Conservation (phyloP, 2,888 invertebrate species). For the Leptinotarsa peninsularis region DNA sequence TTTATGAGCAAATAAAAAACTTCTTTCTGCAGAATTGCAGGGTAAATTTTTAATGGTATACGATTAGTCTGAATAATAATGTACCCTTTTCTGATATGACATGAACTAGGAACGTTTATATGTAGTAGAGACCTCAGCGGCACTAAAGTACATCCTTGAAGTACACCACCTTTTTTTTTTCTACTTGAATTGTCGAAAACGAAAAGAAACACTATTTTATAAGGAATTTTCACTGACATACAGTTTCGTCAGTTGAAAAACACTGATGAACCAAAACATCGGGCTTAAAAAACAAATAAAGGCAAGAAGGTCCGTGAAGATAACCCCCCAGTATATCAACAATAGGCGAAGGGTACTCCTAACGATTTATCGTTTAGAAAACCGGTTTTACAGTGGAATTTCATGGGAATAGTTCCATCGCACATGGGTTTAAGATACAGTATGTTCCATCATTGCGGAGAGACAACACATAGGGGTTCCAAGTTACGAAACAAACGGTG, state of each 20-base stretch:
- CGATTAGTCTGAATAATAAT: too few relatives aligned
- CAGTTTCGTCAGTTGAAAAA: too few relatives aligned
- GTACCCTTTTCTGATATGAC: too few relatives aligned
- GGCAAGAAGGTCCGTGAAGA: neutral
- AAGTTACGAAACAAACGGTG: neutral
- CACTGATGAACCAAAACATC: neutral
- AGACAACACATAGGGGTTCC: constrained; percentile 6
- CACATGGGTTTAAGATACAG: neutral
- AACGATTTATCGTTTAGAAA: constrained; percentile 31
- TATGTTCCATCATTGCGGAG: neutral
- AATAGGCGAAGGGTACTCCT: constrained; percentile 33
- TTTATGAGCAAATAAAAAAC: too few relatives aligned
- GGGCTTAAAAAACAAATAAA: neutral
- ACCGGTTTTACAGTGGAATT: constrained; percentile 37
- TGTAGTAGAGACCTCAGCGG: too few relatives aligned
- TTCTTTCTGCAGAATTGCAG: too few relatives aligned
- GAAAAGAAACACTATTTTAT: neutral
- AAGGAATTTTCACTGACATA: too few relatives aligned
- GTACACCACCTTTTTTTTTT: too few relatives aligned
- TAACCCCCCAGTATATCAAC: constrained; percentile 25
- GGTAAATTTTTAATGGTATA: too few relatives aligned
- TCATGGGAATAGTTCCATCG: constrained; percentile 31
- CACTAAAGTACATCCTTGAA: too few relatives aligned
- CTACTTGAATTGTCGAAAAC: too few relatives aligned
- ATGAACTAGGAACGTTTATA: too few relatives aligned